Percentiles rank a stretch among this genome's conserved stretches.
Evolutionary conservation across 2,113 vertebrate genomes (phyloP).

Genomic region (Ginglymostoma cirratum): DNA sequence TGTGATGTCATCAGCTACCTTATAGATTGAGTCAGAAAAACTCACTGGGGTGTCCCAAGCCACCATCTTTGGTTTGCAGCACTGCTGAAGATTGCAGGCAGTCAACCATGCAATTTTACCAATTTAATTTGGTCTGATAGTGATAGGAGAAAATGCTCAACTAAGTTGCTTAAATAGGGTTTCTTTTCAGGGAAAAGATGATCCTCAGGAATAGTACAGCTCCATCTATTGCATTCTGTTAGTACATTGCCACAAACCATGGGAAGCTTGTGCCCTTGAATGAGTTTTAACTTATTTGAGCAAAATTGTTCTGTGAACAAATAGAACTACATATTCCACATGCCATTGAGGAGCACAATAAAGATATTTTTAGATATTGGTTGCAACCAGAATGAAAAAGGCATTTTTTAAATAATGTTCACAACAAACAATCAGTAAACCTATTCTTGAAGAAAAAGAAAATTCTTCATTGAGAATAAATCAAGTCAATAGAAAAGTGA

Average conservation of each 20-base stretch:
- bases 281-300: background rate
- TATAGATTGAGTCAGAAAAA: no score
- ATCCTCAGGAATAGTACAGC: background rate
- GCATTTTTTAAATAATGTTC: background rate
- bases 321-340: background rate
- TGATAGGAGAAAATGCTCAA: background rate
- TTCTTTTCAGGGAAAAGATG: background rate
- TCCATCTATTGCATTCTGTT: background rate
- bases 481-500: background rate
- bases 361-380: background rate
- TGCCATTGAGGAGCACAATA: background rate
- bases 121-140: background rate
- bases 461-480: background rate
- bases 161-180: background rate
- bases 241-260: background rate
- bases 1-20: no score
- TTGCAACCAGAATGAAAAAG: background rate
- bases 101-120: background rate
- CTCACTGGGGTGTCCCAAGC: background rate
- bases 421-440: background rate
- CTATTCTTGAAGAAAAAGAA: background rate
- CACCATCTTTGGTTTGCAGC: background rate
- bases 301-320: background rate
- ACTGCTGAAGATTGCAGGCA: background rate
- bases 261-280: background rate